phyloP scores from a whole-genome alignment of 2,797 vertebrate species.

The Lindbergichthys nudifrons region DNA sequence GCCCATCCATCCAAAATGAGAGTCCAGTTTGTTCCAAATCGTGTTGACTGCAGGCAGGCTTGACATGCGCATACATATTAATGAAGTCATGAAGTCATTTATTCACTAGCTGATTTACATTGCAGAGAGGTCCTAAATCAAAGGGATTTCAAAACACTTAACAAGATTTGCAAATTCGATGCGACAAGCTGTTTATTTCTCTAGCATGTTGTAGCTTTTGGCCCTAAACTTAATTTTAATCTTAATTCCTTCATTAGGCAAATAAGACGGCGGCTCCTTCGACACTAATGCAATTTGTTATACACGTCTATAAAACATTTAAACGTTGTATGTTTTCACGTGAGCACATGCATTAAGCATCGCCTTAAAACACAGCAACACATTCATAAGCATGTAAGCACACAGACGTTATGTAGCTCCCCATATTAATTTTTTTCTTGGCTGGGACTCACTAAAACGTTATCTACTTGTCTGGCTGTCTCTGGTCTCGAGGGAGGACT shows the following conservation, averaged over 20 bases:
- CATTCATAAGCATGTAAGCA: slow-evolving; percentile 31
- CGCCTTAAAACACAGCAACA: slow-evolving; percentile 36
- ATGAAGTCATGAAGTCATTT: slow-evolving; percentile 76
- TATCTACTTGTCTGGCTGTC: slow-evolving; percentile 61
- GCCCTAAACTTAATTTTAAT: slow-evolving; percentile 76
- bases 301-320: slow-evolving; percentile 59
- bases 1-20: slow-evolving; percentile 41
- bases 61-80: slow-evolving; percentile 78
- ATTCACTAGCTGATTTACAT: slow-evolving; percentile 79
- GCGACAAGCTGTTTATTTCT: slow-evolving; percentile 79
- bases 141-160: slow-evolving; percentile 77
- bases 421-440: slow-evolving; percentile 59
- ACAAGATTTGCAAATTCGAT: slow-evolving; percentile 78
- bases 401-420: slow-evolving; percentile 32
- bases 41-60: slow-evolving; percentile 65
- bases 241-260: slow-evolving; percentile 81
- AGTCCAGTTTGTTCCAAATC: slow-evolving; percentile 68
- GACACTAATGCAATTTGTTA: slow-evolving; percentile 64
- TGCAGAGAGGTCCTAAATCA: slow-evolving; percentile 67
- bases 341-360: slow-evolving; percentile 45
- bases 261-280: slow-evolving; percentile 57
- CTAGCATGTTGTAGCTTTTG: slow-evolving; percentile 71
- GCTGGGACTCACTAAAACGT: slow-evolving; percentile 52
- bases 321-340: slow-evolving; percentile 39
- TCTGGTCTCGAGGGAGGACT: slow-evolving; percentile 46